Evolutionary conservation across 2,888 invertebrate genomes (phyloP), one percentile per base, ranked within the genome.

Genomic region (Sinhomidia bicolor): DNA sequence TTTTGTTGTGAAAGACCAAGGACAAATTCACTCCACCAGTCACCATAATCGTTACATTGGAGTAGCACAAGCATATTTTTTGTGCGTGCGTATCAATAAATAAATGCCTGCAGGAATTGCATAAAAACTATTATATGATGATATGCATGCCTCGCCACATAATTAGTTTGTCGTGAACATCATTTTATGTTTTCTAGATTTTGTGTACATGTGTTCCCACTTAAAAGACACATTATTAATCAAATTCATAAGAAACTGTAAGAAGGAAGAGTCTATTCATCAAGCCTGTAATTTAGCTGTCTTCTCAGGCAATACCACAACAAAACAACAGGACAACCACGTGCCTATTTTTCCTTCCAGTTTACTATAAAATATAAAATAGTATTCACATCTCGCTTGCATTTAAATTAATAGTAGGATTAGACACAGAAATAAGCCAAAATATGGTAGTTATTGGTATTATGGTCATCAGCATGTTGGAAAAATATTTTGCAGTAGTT

Each of bases 291-390:
- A 86, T 86, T 86, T 86, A 44, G 80, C 60, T 86, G 86, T 86
- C 86, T 9, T 3, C 79, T 85, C 54, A 41, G 71, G 78, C 74
- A 84, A 60, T 60, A 20, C 12, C 20, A 32, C 57, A 20, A 80
- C 60, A 78, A 5, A 60, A 17, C 17, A 60, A 26, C 32, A 44
- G 3, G 41, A n/a, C 76, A 14, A 57, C 60, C 17, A n/a, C 7
- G 41, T 85, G 68, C 79, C 85, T 85, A 85, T 79, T 85, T 85
- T 85, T 85, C 85, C 85, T 85, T 85, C 85, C 85, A 79, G 62
- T 71, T 44, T 12, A 23, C 41, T 44, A 17, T 41, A 17, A 12
- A 32, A 10, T 65, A 36, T 17, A 3, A 54, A 12, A 5, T 54
- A 17, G 14, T 54, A 54, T 17, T 12, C n/a, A 2, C 51, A 7